These are phyloP conservation scores for Polydrusus pterygomalis DNA, from an alignment of 2,888 invertebrate species.

Conservation along the genomic window DNA sequence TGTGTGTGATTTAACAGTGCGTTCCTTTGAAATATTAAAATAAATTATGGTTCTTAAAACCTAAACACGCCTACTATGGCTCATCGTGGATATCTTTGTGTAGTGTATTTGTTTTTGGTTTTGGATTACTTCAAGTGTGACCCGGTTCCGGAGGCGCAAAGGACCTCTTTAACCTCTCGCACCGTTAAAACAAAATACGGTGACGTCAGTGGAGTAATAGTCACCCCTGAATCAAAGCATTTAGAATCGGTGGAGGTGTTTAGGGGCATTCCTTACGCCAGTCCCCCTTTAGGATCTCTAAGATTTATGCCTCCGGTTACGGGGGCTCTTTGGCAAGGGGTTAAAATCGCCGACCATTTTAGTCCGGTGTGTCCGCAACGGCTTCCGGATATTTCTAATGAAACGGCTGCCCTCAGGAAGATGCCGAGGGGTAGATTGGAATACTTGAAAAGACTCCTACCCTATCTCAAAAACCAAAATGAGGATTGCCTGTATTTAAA, in stretches of 20 bases:
- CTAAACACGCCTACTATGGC: constrained; percentile 44
- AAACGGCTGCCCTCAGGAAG: constrained; percentile 85
- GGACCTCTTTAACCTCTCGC: constrained; percentile 81
- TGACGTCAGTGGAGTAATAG: constrained; percentile 89
- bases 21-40: constrained; percentile 10
- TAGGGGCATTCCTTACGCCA: constrained; percentile 95
- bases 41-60: constrained; percentile 34
- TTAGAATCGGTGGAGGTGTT: constrained; percentile 94
- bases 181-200: constrained; percentile 92
- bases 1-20: constrained; percentile 31
- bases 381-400: constrained; percentile 89
- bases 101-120: constrained; percentile 54
- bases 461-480: constrained; percentile 91
- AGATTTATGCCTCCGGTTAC: constrained; percentile 98
- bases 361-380: constrained; percentile 95
- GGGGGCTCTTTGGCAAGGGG: constrained; percentile 93
- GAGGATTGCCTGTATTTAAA: constrained; percentile 98
- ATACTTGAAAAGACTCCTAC: constrained; percentile 90
- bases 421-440: constrained; percentile 94
- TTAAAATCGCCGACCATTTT: constrained; percentile 90
- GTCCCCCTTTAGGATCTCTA: constrained; percentile 90
- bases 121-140: constrained; percentile 59
- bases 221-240: constrained; percentile 86
- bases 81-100: constrained; percentile 34
- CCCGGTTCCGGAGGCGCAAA: constrained; percentile 63